Percentiles rank a stretch among this genome's conserved stretches.
These are phyloP conservation scores for Leucophenga varia DNA, from an alignment of 1,140 invertebrate species.

Conservation along the genomic window DNA sequence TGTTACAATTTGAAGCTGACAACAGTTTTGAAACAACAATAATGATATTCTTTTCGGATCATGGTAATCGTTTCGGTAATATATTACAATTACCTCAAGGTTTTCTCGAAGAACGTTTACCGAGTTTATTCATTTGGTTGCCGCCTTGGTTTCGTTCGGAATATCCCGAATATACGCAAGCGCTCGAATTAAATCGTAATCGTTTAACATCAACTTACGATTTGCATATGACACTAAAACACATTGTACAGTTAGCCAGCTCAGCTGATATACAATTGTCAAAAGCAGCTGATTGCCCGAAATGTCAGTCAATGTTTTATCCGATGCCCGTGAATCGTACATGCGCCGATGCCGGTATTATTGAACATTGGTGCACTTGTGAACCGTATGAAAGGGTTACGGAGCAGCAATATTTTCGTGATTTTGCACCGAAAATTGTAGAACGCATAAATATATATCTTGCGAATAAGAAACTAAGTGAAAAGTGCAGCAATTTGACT, in stretches of 20 bases:
- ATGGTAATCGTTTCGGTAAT: slow-evolving; percentile 83
- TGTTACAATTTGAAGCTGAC: slow-evolving; percentile 61
- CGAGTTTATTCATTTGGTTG: slow-evolving; percentile 77
- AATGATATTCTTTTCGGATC: slow-evolving; percentile 85
- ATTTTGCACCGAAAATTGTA: slow-evolving; percentile 55
- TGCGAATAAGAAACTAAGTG: slow-evolving; percentile 21
- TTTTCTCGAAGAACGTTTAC: slow-evolving; percentile 84
- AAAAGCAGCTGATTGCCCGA: slow-evolving; percentile 59
- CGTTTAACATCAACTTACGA: slow-evolving; percentile 81
- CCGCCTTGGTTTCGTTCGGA: slow-evolving; percentile 71
- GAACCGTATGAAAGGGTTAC: slow-evolving; percentile 56
- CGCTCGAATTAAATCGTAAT: slow-evolving; percentile 70
- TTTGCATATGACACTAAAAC: slow-evolving; percentile 67
- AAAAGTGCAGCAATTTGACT: slow-evolving; percentile 24
- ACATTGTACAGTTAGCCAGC: slow-evolving; percentile 50
- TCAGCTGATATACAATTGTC: slow-evolving; percentile 11
- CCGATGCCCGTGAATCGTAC: slow-evolving; percentile 65
- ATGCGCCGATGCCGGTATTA: slow-evolving; percentile 70
- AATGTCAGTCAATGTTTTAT: slow-evolving; percentile 68
- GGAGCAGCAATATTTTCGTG: slow-evolving; percentile 42
- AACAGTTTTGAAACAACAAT: slow-evolving; percentile 67
- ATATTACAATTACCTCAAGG: slow-evolving; percentile 68
- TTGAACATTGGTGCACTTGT: slow-evolving; percentile 78
- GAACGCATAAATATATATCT: slow-evolving; percentile 56
- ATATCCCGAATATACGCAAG: slow-evolving; percentile 64